Percentiles rank a stretch among this genome's conserved stretches.
phyloP scores from a whole-genome alignment of 2,888 invertebrate species.

The Odontocolon sp. region DNA sequence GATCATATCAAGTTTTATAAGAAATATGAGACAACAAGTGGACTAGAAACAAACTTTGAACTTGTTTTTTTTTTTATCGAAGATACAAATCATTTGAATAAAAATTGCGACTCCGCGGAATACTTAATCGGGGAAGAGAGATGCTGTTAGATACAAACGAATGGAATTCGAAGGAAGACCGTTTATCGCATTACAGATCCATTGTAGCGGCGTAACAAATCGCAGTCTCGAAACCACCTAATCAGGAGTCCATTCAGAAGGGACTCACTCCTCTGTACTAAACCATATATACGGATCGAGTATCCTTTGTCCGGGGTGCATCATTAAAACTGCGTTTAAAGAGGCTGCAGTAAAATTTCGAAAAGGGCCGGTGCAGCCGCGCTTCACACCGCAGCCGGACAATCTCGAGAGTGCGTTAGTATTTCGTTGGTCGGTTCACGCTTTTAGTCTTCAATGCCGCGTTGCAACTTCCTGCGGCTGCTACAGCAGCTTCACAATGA shows the following conservation, averaged over 20 bases:
- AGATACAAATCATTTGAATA: too few relatives aligned
- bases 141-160: constrained; percentile 11
- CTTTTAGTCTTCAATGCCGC: constrained; percentile 22
- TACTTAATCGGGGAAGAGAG: constrained; percentile 3
- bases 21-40: too few relatives aligned
- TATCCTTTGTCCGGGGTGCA: constrained; percentile 64
- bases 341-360: constrained; percentile 62
- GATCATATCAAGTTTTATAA: too few relatives aligned
- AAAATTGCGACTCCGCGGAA: not conserved
- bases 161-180: constrained; percentile 31
- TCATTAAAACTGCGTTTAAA: constrained; percentile 71
- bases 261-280: constrained; percentile 31
- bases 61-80: too few relatives aligned
- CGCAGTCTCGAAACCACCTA: constrained; percentile 62
- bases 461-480: constrained; percentile 44
- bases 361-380: constrained; percentile 51
- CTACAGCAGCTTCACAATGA: constrained; percentile 60
- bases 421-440: constrained; percentile 18
- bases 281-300: constrained; percentile 50
- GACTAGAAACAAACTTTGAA: too few relatives aligned
- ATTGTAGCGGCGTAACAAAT: constrained; percentile 66
- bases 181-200: constrained; percentile 63
- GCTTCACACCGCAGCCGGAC: constrained; percentile 42
- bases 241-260: constrained; percentile 66
- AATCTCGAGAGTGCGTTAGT: constrained; percentile 36